Percentiles rank a stretch among this genome's conserved stretches.
Conservation (phyloP, 2,888 invertebrate species). For the Cosmia pyralina region DNA sequence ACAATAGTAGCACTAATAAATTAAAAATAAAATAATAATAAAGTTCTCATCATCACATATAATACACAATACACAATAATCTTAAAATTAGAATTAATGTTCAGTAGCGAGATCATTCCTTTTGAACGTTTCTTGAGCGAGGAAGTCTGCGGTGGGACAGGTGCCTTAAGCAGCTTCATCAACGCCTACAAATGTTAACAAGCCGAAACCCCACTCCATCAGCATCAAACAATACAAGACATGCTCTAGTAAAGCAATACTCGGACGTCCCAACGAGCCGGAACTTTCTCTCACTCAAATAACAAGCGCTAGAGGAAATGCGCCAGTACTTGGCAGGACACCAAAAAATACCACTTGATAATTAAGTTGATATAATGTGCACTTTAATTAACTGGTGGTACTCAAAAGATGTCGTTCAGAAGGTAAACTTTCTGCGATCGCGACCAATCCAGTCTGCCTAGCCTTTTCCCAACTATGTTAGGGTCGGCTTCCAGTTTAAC, state of each 20-base stretch:
- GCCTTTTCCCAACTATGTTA: too few relatives aligned
- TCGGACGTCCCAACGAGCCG: constrained; percentile 33
- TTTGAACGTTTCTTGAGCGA: not conserved
- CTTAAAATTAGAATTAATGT: too few relatives aligned
- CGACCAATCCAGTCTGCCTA: too few relatives aligned
- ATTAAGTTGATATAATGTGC: constrained; percentile 61
- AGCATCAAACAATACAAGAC: constrained; percentile 25
- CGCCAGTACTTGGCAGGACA: constrained; percentile 55
- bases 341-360: constrained; percentile 65
- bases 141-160: not conserved
- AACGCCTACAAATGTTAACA: constrained; percentile 15
- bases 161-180: not conserved
- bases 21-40: too few relatives aligned
- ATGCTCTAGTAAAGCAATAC: constrained; percentile 26
- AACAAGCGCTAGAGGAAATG: constrained; percentile 51
- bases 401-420: constrained; percentile 5
- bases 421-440: constrained; percentile 12
- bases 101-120: too few relatives aligned
- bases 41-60: too few relatives aligned
- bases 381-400: constrained; percentile 59
- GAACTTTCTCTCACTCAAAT: constrained; percentile 54
- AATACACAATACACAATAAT: too few relatives aligned
- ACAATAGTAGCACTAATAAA: too few relatives aligned
- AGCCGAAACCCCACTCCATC: not conserved
- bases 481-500: too few relatives aligned